Evolutionary conservation across 2,888 invertebrate genomes (phyloP).

Genomic region (Margaritifera margaritifera): DNA sequence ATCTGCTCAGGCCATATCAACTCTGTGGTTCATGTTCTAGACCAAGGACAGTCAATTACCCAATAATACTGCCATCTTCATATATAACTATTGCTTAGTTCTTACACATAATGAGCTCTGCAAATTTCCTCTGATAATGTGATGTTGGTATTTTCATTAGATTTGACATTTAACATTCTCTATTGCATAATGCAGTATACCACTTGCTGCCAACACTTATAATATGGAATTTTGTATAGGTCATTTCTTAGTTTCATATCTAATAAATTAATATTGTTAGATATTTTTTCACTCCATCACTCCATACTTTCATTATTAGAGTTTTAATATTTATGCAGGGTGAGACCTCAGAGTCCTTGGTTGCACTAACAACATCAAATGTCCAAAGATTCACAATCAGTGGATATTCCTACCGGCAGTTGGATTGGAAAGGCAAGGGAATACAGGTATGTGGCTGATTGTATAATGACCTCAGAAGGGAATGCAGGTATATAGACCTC

Average conservation of each 20-base stretch:
- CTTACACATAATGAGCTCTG: too few species aligned
- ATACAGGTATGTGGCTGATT: conserved; percentile 13
- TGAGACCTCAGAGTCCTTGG: conserved; percentile 11
- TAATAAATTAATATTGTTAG: neutral
- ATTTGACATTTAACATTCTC: too few species aligned
- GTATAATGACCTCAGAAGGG: neutral
- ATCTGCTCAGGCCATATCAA: too few species aligned
- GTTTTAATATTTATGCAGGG: conserved; percentile 21
- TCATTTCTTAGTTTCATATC: neutral
- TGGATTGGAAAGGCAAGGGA: conserved; percentile 21
- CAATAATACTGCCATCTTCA: too few species aligned
- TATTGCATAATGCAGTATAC: too few species aligned
- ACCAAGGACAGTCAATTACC: too few species aligned
- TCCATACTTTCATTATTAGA: neutral
- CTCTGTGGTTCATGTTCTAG: too few species aligned
- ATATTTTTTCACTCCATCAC: neutral
- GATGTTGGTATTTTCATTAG: too few species aligned
- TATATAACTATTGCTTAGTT: too few species aligned
- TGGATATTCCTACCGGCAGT: conserved; percentile 21
- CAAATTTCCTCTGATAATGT: too few species aligned
- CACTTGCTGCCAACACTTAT: too few species aligned
- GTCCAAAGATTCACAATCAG: conserved; percentile 26
- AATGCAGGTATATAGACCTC: neutral
- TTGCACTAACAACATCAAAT: conserved; percentile 38
- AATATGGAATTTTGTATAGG: too few species aligned